A percentile compares a stretch with the other conserved stretches of the same genome.
Evolutionary conservation across 2,888 invertebrate genomes (phyloP).

Genomic region (Linyphia triangularis): DNA sequence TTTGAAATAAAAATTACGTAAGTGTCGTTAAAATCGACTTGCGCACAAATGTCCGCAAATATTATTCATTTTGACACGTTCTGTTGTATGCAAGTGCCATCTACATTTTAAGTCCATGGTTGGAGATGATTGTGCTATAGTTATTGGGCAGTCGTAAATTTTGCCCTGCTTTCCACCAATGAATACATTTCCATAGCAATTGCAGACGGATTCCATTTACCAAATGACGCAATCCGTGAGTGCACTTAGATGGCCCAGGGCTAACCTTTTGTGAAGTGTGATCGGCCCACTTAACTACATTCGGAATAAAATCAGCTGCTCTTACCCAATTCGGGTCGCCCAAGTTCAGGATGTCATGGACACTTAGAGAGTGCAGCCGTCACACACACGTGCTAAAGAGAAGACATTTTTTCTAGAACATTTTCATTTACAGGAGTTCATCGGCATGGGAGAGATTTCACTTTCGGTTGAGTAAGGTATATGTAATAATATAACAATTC

Average conservation of each 20-base stretch:
- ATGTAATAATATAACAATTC: no score
- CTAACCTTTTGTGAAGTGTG: neutral
- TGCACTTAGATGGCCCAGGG: no score
- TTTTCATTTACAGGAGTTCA: neutral
- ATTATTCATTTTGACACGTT: no score
- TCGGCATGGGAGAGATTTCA: neutral
- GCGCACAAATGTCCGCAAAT: no score
- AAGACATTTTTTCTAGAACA: neutral
- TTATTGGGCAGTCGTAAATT: neutral
- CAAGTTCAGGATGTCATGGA: slow-evolving; percentile 29
- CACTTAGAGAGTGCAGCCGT: neutral
- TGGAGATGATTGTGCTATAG: no score
- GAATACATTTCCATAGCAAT: neutral
- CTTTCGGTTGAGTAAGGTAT: slow-evolving; percentile 3
- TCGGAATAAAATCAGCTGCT: neutral
- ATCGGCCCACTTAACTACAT: slow-evolving; percentile 7
- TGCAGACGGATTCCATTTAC: neutral
- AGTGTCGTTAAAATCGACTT: no score
- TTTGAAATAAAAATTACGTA: no score
- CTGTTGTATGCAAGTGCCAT: no score
- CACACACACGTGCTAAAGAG: no score
- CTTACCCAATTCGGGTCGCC: neutral
- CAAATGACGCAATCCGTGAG: neutral
- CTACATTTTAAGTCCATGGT: no score
- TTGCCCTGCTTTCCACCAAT: neutral